Evolutionary conservation across 2,113 vertebrate species (phyloP).

Genomic region (Balaeniceps rex): DNA sequence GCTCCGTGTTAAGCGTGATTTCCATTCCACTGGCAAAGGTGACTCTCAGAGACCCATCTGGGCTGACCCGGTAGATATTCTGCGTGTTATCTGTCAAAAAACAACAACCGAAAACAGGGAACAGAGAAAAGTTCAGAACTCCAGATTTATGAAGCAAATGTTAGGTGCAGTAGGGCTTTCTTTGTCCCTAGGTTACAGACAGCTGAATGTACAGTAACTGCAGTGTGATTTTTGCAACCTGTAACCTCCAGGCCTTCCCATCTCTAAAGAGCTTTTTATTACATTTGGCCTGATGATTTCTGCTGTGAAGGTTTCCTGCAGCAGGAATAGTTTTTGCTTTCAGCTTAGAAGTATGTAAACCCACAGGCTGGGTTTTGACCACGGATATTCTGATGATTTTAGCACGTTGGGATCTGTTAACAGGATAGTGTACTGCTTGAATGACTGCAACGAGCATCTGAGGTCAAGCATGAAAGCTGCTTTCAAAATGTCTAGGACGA

Average conservation of each 20-base stretch:
- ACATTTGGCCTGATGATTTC: background rate
- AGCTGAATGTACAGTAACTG: background rate
- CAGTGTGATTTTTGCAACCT: background rate
- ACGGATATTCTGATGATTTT: background rate
- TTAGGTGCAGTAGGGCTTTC: background rate
- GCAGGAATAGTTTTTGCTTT: background rate
- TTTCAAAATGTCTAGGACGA: background rate
- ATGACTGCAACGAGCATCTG: background rate
- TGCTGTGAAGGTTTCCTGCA: background rate
- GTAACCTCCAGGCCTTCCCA: background rate
- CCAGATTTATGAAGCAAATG: background rate
- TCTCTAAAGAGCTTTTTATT: background rate
- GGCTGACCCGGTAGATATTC: conserved; percentile 91
- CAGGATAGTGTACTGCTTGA: background rate
- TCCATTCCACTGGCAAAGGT: conserved; percentile 97
- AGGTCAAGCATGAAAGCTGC: background rate
- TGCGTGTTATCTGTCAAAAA: conserved; percentile 85
- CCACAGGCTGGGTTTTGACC: background rate
- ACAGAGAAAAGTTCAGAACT: background rate
- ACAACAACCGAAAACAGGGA: background rate
- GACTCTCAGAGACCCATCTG: conserved; percentile 91
- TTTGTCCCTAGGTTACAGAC: background rate
- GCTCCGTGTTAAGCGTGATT: conserved; percentile 90
- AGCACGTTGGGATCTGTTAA: background rate
- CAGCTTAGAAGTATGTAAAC: background rate